phyloP scores from a whole-genome alignment of 2,888 invertebrate genomes.

The Maniola hyperantus region DNA sequence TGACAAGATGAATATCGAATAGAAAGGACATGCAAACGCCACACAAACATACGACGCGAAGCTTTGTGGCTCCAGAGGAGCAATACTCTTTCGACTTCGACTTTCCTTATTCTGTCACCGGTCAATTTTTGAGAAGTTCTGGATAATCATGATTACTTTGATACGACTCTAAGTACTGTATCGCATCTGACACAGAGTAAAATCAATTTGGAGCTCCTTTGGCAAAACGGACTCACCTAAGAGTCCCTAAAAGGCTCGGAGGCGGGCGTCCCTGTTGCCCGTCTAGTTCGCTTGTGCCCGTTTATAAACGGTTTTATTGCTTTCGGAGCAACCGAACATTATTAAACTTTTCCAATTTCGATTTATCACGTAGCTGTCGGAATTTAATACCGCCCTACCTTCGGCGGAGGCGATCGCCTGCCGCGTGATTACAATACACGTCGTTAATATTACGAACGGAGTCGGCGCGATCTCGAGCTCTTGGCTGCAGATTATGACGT shows the following conservation, averaged over 20 bases:
- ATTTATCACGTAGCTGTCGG: slow-evolving; percentile 84
- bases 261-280: slow-evolving; percentile 78
- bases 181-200: slow-evolving; percentile 73
- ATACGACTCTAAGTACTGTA: slow-evolving; percentile 47
- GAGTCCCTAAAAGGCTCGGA: slow-evolving; percentile 80
- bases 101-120: not conserved
- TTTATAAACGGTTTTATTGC: slow-evolving; percentile 84
- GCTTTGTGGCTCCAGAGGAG: not conserved
- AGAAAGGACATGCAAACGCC: too few species aligned
- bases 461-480: slow-evolving; percentile 55
- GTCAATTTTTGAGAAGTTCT: too few species aligned
- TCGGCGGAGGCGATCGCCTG: slow-evolving; percentile 81
- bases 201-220: slow-evolving; percentile 75
- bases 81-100: not conserved
- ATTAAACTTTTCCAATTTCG: slow-evolving; percentile 84
- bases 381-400: slow-evolving; percentile 83
- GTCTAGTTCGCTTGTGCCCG: slow-evolving; percentile 81
- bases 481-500: slow-evolving; percentile 55
- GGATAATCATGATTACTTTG: not conserved
- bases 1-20: too few species aligned
- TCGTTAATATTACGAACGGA: slow-evolving; percentile 79
- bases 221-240: slow-evolving; percentile 72
- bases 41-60: too few species aligned
- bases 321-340: slow-evolving; percentile 83
- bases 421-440: slow-evolving; percentile 83